These are phyloP conservation scores for Stramonita haemastoma DNA, from an alignment of 2,888 invertebrate species.

Conservation along the genomic window DNA sequence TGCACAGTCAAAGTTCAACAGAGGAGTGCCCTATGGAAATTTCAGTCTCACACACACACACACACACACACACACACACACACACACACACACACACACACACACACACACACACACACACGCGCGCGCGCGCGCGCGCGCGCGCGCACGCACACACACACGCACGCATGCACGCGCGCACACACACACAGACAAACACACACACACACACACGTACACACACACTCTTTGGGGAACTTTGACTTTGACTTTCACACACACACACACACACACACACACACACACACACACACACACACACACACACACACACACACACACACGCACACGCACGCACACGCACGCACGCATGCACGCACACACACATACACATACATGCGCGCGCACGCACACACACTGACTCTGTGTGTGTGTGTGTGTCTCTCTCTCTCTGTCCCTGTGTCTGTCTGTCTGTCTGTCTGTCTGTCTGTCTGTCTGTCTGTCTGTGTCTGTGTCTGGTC, in stretches of 20 bases:
- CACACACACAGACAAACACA: background rate
- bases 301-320: background rate
- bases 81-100: background rate
- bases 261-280: constrained; percentile 19
- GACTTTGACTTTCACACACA: background rate
- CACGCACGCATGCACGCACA: background rate
- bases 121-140: background rate
- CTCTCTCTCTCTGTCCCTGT: constrained; percentile 3
- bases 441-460: constrained; percentile 29
- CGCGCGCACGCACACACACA: background rate
- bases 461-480: background rate
- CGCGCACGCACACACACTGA: background rate
- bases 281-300: background rate
- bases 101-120: background rate
- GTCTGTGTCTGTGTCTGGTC: background rate
- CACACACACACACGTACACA: constrained; percentile 28
- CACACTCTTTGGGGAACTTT: background rate
- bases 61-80: too few relatives aligned
- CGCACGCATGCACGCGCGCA: background rate
- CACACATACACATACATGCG: background rate
- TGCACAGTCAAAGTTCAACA: too few relatives aligned
- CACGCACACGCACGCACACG: background rate
- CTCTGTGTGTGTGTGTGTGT: background rate
- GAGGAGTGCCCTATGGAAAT: too few relatives aligned
- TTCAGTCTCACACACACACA: too few relatives aligned